Percentiles rank a stretch among this genome's conserved stretches.
These are phyloP conservation scores for Fundulus diaphanus DNA, from an alignment of 2,797 vertebrate genomes.

Conservation along the genomic window DNA sequence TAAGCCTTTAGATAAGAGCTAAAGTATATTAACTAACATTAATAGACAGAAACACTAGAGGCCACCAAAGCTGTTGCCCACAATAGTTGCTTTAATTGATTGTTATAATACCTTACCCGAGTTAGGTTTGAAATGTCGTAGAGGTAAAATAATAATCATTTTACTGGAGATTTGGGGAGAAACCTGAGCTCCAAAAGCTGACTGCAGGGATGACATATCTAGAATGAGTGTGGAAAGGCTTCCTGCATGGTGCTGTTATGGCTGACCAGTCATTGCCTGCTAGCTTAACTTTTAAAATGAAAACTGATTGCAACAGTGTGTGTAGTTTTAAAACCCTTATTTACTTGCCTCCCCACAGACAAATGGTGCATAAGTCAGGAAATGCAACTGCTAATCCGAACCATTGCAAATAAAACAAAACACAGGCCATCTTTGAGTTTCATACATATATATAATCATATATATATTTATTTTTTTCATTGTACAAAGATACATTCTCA, in stretches of 20 bases:
- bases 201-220: constrained; percentile 20
- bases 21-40: background rate
- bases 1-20: background rate
- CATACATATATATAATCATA: constrained; percentile 92
- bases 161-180: constrained; percentile 36
- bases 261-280: background rate
- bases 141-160: constrained; percentile 40
- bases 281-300: background rate
- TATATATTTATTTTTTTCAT: constrained; percentile 86
- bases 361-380: constrained; percentile 77
- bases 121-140: constrained; percentile 69
- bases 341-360: constrained; percentile 6
- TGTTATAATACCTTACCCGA: constrained; percentile 73
- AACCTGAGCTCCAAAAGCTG: constrained; percentile 24
- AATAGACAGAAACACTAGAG: constrained; percentile 5
- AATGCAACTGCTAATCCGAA: constrained; percentile 39
- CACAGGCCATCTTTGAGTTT: constrained; percentile 74
- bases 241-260: constrained; percentile 2
- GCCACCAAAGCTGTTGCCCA: constrained; percentile 44
- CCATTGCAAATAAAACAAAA: constrained; percentile 45
- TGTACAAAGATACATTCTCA: constrained; percentile 99
- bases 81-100: constrained; percentile 78
- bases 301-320: constrained; percentile 17
- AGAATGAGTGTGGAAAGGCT: background rate
- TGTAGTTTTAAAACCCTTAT: background rate